A percentile compares a stretch with the other conserved stretches of the same genome.
phyloP scores from a whole-genome alignment of 2,113 vertebrate genomes.

The Trinectes maculatus region DNA sequence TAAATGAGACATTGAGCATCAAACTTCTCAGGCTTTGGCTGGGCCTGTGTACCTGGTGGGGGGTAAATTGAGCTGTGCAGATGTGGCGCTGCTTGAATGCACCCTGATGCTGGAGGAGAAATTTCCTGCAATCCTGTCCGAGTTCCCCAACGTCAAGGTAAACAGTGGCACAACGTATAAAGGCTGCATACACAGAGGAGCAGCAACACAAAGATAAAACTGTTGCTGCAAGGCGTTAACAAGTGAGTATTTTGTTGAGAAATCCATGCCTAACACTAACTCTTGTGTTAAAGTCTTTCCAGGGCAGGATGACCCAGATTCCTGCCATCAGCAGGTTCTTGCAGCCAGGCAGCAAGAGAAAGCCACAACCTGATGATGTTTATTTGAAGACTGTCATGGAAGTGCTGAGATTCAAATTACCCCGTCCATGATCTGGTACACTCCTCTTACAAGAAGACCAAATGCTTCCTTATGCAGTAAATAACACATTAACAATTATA shows the following conservation, averaged over 20 bases:
- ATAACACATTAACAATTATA: not conserved
- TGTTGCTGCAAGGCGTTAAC: too few species aligned
- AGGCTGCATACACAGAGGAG: not conserved
- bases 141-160: conserved; percentile 89
- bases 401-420: conserved; percentile 68
- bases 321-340: conserved; percentile 87
- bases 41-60: conserved; percentile 86
- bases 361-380: conserved; percentile 75
- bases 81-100: conserved; percentile 87
- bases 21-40: conserved; percentile 80
- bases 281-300: conserved; percentile 80
- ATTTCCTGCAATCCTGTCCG: conserved; percentile 74
- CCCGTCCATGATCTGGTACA: not conserved
- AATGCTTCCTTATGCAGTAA: not conserved
- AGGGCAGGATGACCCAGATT: conserved; percentile 82
- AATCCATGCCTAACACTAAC: not conserved
- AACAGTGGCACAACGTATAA: not conserved
- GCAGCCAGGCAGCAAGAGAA: conserved; percentile 89
- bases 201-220: not conserved
- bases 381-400: conserved; percentile 62
- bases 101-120: conserved; percentile 89
- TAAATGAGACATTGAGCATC: not conserved
- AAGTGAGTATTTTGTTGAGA: too few species aligned
- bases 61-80: conserved; percentile 86
- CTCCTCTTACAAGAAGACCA: not conserved